Evolutionary conservation across 1,140 invertebrate genomes (phyloP).

Genomic region (Drosophila willistoni): DNA sequence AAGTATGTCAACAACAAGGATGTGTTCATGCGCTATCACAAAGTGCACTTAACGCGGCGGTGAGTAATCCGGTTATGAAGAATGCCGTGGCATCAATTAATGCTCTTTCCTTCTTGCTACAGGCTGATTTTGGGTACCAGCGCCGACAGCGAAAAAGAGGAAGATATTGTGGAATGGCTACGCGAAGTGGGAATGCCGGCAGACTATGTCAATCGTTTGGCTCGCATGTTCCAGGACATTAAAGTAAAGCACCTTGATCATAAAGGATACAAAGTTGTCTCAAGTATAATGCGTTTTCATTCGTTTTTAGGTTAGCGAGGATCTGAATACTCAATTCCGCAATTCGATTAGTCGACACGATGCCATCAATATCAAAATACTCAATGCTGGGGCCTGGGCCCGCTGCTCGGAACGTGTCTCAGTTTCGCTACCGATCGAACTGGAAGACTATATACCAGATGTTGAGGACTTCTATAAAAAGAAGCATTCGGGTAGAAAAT

Average conservation of each 20-base stretch:
- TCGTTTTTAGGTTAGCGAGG: slow-evolving; percentile 88
- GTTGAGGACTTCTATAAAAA: slow-evolving; percentile 97
- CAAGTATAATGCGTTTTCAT: background rate
- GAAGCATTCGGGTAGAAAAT: slow-evolving; percentile 98
- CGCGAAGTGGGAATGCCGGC: slow-evolving; percentile 99
- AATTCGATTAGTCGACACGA: slow-evolving; percentile 87
- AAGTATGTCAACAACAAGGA: slow-evolving; percentile 99
- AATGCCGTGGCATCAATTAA: background rate
- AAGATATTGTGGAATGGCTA: slow-evolving; percentile 99
- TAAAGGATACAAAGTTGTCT: no score
- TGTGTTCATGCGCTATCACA: slow-evolving; percentile 99
- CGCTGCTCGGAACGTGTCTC: slow-evolving; percentile 96
- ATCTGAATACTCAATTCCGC: slow-evolving; percentile 97
- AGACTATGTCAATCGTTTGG: slow-evolving; percentile 99
- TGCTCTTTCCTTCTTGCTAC: background rate
- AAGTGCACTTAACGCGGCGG: slow-evolving; percentile 97
- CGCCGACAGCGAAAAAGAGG: slow-evolving; percentile 99
- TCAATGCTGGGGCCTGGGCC: slow-evolving; percentile 99
- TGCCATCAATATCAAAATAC: slow-evolving; percentile 95
- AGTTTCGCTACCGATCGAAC: slow-evolving; percentile 97
- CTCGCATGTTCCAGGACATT: slow-evolving; percentile 98
- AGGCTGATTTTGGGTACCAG: slow-evolving; percentile 96
- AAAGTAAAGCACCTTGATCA: slow-evolving; percentile 87
- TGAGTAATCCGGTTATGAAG: slow-evolving; percentile 83
- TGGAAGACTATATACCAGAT: slow-evolving; percentile 99